Percentiles rank a stretch among this genome's conserved stretches.
These are phyloP conservation scores for Eupelmus urozonus DNA, from an alignment of 2,888 invertebrate species.

Conservation along the genomic window DNA sequence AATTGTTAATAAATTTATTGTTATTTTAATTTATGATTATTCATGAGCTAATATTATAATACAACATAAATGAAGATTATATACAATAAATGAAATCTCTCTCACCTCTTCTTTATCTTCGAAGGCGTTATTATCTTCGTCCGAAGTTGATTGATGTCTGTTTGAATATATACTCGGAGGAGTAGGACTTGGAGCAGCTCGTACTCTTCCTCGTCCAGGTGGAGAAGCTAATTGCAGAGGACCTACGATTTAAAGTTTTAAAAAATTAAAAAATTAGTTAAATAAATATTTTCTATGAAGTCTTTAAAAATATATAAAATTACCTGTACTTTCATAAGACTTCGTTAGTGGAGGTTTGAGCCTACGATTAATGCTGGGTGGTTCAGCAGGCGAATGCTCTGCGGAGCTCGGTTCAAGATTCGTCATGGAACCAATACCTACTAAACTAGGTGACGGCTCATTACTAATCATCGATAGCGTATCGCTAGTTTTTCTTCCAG, in stretches of 20 bases:
- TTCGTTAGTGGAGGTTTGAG: constrained; percentile 72
- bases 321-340: constrained; percentile 65
- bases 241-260: constrained; percentile 64
- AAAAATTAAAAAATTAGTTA: not conserved
- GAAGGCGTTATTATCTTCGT: constrained; percentile 76
- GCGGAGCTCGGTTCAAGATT: constrained; percentile 67
- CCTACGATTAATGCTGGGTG: constrained; percentile 89
- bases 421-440: not conserved
- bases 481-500: constrained; percentile 77
- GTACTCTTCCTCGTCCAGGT: constrained; percentile 75
- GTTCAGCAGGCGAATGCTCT: constrained; percentile 77
- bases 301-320: constrained; percentile 17
- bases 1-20: not conserved
- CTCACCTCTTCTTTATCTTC: constrained; percentile 77
- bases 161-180: constrained; percentile 73
- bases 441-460: constrained; percentile 67
- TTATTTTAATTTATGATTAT: not conserved
- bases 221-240: constrained; percentile 76
- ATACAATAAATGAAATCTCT: not conserved
- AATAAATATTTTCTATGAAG: not conserved
- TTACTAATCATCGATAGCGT: constrained; percentile 77
- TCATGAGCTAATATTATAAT: not conserved
- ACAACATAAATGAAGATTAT: not conserved
- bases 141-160: constrained; percentile 75
- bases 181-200: constrained; percentile 80